Base-by-base conservation (phyloP, 2,113 vertebrate species). In the Podocnemis expansa region DNA sequence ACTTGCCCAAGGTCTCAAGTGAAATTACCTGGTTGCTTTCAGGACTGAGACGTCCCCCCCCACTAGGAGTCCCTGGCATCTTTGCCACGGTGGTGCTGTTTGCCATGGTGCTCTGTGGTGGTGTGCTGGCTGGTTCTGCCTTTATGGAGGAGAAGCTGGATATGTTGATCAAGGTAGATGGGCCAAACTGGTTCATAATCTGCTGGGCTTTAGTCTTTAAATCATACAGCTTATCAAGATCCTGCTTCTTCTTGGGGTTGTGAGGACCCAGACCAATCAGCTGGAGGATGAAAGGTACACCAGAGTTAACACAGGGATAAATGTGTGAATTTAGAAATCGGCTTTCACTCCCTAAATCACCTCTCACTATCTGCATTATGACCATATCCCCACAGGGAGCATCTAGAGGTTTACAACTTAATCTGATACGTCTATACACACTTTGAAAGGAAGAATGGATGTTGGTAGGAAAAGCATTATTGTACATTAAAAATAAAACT, bases 11-110 rank as follows among this genome's bases (percentile, higher is more conserved):
- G 51, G 34, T 0, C 0, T 0, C 43, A 22, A 45, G 43, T 79
- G n/a, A 58, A 41, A 34, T 89, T 96, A 99, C 99, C 99, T 99
- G 99, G 91, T 98, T 99, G 92, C 98, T 99, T 84, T 99, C 99
- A 38, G 99, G 99, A 95, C 99, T 99, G 85, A 98, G 98, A 83
- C 99, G 98, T 31, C 98, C 98, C 97, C 99, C 96, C 95, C 98
- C 90, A 1, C 98, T 96, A 63, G 98, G 97, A 0, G 98, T 97
- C 80, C 98, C 98, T 3, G 98, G 97, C 92, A 98, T 98, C 96
- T 98, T 98, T 2, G 98, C 97, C 93, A 99, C 98, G 0, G 98
- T 81, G 41, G 98, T 99, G 97, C 98, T 99, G 96, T 99, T 99
- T 80, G 99, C 99, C 99, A 99, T 99, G 96, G 98, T 98, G 97